Evolutionary conservation across 2,888 invertebrate genomes (phyloP), one percentile per base, ranked within the genome.

Genomic region (Euplagia quadripunctaria): DNA sequence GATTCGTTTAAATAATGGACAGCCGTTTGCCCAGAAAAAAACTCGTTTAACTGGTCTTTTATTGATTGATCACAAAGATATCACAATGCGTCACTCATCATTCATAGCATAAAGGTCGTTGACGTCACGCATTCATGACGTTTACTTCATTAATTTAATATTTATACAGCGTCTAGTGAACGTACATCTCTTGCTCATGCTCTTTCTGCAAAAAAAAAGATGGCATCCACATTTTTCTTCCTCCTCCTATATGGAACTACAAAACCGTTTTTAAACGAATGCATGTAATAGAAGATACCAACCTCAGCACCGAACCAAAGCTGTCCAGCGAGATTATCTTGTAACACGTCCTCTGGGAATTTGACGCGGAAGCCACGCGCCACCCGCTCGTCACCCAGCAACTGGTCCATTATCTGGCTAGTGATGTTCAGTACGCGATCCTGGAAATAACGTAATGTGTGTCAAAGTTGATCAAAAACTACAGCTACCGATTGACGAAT

Each of bases 301-400:
- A 98, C 98, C 97, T 99, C 99, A 74, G 99, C 99, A 31, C 99
- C 99, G 94, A 99, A 99, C 99, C 99, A 99, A 65, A 99, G 96
- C 94, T 99, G 99, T 0, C 99, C 99, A 61, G 99, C 99, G 78
- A 99, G 96, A 94, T 99, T 99, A 92, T 99, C 99, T 93, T 99
- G 99, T 82, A 99, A 97, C 16, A 99, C 99, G 92, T 99, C 99
- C 91, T 99, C 99, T 0, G 99, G 99, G 90, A 99, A 99, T 96
- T 99, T 99, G 74, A 99, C 99, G 68, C 99, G 97, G 94, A 99
- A 99, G 86, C 99, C 99, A 65, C 99, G 96, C 82, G 98, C 98
- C 73, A 99, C 99, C 72, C 99, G 96, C 91, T 98, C 98, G 79
- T 98, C 97, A 0, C 97, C 97, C 74, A 99, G 97, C 71, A 99